Conservation (phyloP, 2,113 vertebrate species). For the Chloroceryle aenea region DNA sequence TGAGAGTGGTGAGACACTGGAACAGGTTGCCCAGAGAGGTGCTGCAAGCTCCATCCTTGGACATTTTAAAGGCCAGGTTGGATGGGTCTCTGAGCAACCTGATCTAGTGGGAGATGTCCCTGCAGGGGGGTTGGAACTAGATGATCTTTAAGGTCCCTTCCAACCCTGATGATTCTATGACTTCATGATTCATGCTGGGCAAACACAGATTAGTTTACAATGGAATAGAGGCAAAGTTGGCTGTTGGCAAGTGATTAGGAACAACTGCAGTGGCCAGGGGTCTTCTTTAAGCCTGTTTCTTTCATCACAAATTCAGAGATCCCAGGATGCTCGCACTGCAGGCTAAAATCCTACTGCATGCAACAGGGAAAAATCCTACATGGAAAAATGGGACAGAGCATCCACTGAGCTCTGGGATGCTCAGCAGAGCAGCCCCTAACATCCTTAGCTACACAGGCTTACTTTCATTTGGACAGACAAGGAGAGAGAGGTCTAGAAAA, state of each 20-base stretch:
- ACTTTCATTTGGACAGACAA: not conserved
- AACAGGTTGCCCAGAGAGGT: no score
- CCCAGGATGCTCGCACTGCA: not conserved
- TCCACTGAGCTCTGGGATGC: not conserved
- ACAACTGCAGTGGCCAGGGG: not conserved
- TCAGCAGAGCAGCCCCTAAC: not conserved
- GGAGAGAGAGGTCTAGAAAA: not conserved
- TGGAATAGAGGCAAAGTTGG: rapidly evolving
- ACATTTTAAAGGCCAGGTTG: no score
- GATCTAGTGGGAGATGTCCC: no score
- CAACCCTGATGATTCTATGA: no score
- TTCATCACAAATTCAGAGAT: not conserved
- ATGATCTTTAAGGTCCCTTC: no score
- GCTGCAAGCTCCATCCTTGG: no score
- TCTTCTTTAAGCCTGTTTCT: not conserved
- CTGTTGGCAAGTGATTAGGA: not conserved
- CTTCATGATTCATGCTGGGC: not conserved
- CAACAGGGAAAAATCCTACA: not conserved
- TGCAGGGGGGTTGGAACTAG: no score
- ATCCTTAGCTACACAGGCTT: not conserved
- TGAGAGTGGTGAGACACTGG: no score
- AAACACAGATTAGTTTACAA: not conserved
- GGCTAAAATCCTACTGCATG: not conserved
- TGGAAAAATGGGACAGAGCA: not conserved
- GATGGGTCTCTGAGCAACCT: no score